Evolutionary conservation across 1,140 invertebrate species (phyloP).

Genomic region (Heliconius hermathena): DNA sequence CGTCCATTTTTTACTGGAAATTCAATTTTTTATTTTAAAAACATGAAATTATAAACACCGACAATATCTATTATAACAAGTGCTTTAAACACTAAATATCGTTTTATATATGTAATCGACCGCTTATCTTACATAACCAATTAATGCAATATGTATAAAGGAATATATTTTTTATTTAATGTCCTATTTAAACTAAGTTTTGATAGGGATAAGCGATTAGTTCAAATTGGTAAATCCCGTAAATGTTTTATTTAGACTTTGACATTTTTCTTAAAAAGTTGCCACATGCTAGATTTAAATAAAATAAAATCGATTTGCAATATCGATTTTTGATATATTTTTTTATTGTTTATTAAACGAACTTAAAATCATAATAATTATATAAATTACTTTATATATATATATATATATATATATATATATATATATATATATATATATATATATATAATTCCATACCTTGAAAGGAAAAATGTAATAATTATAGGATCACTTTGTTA

Average conservation of each 20-base stretch:
- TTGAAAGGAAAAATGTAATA: no score
- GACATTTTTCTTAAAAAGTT: neutral
- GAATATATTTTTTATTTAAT: neutral
- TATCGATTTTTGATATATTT: neutral
- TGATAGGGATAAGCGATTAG: slow-evolving; percentile 11
- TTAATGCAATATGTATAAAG: neutral
- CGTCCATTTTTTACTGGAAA: slow-evolving; percentile 46
- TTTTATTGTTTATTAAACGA: no score
- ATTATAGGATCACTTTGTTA: no score
- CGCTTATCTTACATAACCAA: neutral
- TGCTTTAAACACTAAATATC: neutral
- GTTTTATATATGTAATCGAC: neutral
- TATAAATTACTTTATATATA: no score
- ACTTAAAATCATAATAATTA: no score
- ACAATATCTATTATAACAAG: neutral
- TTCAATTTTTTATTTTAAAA: neutral
- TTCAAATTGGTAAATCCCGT: slow-evolving; percentile 30
- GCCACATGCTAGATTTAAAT: slow-evolving; percentile 5
- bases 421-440: no score
- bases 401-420: no score
- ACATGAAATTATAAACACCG: neutral
- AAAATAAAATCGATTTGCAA: neutral
- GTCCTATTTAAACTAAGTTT: slow-evolving; percentile 13
- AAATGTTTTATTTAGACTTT: slow-evolving; percentile 27
- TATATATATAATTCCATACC: no score